Percentiles rank a stretch among this genome's conserved stretches.
These are phyloP conservation scores for Helostoma temminkii DNA, from an alignment of 2,797 vertebrate genomes.

Conservation along the genomic window DNA sequence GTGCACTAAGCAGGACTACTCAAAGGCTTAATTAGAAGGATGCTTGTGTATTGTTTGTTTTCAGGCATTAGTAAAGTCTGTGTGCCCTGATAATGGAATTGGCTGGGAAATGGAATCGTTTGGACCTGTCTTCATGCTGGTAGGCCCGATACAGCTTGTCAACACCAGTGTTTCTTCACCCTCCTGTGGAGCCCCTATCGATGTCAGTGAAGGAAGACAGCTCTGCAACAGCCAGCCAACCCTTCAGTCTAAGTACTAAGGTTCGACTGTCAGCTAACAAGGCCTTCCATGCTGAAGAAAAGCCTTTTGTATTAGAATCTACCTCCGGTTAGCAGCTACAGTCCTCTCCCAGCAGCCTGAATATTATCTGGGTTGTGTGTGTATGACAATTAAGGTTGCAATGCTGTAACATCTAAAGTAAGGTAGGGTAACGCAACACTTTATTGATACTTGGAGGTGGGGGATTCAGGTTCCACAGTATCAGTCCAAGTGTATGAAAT, in stretches of 20 bases:
- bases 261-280: constrained; percentile 68
- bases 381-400: constrained; percentile 16
- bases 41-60: constrained; percentile 83
- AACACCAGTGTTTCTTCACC: constrained; percentile 78
- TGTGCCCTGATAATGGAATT: constrained; percentile 83
- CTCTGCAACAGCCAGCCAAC: constrained; percentile 60
- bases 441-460: too few species aligned
- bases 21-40: constrained; percentile 84
- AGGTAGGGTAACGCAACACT: too few species aligned
- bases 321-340: constrained; percentile 60
- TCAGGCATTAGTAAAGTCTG: constrained; percentile 82
- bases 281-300: constrained; percentile 49
- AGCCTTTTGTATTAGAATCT: constrained; percentile 48
- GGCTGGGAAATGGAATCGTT: constrained; percentile 81
- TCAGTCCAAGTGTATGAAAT: too few species aligned
- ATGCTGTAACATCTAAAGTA: too few species aligned
- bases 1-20: constrained; percentile 78
- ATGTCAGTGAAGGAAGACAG: constrained; percentile 71
- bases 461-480: too few species aligned
- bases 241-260: constrained; percentile 57
- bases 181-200: constrained; percentile 74
- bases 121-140: constrained; percentile 76
- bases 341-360: constrained; percentile 17
- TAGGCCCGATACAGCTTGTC: constrained; percentile 79
- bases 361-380: constrained; percentile 25